phyloP scores from a whole-genome alignment of 2,797 vertebrate species.

The Staurois parvus region DNA sequence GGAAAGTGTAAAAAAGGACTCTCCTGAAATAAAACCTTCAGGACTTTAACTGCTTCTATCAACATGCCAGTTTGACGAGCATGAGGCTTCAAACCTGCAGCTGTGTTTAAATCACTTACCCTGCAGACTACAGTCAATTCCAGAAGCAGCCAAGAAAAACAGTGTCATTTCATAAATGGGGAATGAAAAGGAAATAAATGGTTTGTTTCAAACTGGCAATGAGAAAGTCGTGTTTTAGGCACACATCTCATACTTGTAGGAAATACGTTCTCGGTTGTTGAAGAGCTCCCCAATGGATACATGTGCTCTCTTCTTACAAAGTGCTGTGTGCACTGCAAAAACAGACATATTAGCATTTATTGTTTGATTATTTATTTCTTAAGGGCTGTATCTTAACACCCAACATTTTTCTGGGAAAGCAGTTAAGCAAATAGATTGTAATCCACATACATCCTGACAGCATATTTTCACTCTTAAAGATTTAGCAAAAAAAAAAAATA shows the following conservation, averaged over 20 bases:
- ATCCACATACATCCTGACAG: conserved; percentile 63
- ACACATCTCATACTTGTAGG: conserved; percentile 49
- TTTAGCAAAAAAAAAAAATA: conserved; percentile 60
- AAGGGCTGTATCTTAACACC: conserved; percentile 47
- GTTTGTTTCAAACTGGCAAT: conserved; percentile 33
- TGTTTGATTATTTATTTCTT: conserved; percentile 60
- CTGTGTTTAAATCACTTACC: conserved; percentile 56
- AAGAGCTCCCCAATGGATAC: conserved; percentile 56
- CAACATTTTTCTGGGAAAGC: conserved; percentile 65
- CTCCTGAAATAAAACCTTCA: conserved; percentile 13
- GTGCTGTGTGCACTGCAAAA: conserved; percentile 33
- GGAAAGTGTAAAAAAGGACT: conserved; percentile 7
- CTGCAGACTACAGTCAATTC: conserved; percentile 35
- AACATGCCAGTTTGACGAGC: conserved; percentile 16
- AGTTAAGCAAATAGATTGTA: conserved; percentile 68
- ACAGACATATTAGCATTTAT: conserved; percentile 38
- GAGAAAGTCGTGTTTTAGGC: conserved; percentile 52
- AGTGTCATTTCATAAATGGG: conserved; percentile 54
- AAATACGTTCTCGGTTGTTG: conserved; percentile 42
- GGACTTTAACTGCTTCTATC: conserved; percentile 17
- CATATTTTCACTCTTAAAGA: conserved; percentile 63
- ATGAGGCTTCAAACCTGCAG: conserved; percentile 20
- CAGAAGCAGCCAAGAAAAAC: conserved; percentile 54
- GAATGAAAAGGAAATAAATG: conserved; percentile 56
- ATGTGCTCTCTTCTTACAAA: conserved; percentile 55